These are phyloP conservation scores for Luehdorfia chinensis DNA, from an alignment of 1,140 invertebrate species.

Conservation along the genomic window DNA sequence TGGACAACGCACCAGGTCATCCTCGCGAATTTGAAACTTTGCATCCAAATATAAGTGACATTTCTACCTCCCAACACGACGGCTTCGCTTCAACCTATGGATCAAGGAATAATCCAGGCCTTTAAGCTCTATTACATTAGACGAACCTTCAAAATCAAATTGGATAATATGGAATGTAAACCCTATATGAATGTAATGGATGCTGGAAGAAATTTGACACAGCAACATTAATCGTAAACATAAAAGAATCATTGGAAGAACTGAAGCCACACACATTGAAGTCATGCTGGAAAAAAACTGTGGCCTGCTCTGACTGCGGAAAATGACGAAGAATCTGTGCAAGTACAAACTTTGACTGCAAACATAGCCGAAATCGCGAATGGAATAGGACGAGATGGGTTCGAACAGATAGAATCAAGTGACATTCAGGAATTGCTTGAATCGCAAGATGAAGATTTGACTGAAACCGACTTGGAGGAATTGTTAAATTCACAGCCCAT, in stretches of 20 bases:
- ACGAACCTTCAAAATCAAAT: slow-evolving; percentile 25
- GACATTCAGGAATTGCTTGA: slow-evolving; percentile 45
- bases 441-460: slow-evolving; percentile 45
- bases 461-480: slow-evolving; percentile 43
- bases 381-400: slow-evolving; percentile 43
- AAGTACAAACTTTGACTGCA: slow-evolving; percentile 42
- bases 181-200: slow-evolving; percentile 30
- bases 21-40: too few relatives aligned
- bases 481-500: slow-evolving; percentile 40
- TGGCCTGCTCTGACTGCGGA: slow-evolving; percentile 31
- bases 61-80: not conserved
- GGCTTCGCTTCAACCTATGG: too few relatives aligned
- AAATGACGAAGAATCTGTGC: slow-evolving; percentile 37
- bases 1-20: too few relatives aligned
- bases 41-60: not conserved
- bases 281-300: slow-evolving; percentile 43
- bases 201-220: slow-evolving; percentile 35
- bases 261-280: slow-evolving; percentile 43
- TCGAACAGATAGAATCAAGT: slow-evolving; percentile 49
- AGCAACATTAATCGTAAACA: slow-evolving; percentile 29
- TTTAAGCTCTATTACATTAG: slow-evolving; percentile 23
- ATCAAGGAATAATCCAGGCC: not conserved
- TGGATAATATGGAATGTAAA: slow-evolving; percentile 33
- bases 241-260: slow-evolving; percentile 30
- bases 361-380: slow-evolving; percentile 33